Percentiles rank a stretch among this genome's conserved stretches.
Evolutionary conservation across 2,797 vertebrate species (phyloP).

Genomic region (Schizopygopsis pylzovi): DNA sequence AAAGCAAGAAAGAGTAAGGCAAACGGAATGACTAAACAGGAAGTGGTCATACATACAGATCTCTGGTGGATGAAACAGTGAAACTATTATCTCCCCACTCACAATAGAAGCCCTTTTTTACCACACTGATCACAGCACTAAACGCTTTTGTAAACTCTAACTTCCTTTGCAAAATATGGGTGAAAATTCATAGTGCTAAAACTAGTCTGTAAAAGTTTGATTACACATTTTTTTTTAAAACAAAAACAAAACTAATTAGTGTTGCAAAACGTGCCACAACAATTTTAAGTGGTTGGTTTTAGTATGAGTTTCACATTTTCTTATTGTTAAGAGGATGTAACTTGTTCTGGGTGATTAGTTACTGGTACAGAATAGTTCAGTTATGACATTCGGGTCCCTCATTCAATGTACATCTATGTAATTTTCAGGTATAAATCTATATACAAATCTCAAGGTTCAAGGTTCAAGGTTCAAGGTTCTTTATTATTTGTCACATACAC

Average conservation of each 20-base stretch:
- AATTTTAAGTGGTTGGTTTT: not conserved
- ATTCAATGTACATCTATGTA: not conserved
- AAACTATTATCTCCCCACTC: constrained; percentile 38
- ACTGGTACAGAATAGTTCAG: not conserved
- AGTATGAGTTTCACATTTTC: too few species aligned
- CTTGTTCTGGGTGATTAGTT: not conserved
- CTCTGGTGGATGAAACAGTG: constrained; percentile 44
- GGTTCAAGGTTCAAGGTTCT: too few species aligned
- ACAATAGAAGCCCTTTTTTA: constrained; percentile 24
- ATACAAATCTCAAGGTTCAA: too few species aligned
- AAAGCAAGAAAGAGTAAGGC: constrained; percentile 1
- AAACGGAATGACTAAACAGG: constrained; percentile 43
- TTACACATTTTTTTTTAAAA: not conserved
- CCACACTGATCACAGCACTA: not conserved
- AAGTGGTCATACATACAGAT: constrained; percentile 46
- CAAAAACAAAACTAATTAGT: not conserved
- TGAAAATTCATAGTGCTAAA: not conserved
- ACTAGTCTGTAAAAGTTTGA: not conserved
- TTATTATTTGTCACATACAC: too few species aligned
- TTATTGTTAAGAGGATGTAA: not conserved
- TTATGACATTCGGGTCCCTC: not conserved
- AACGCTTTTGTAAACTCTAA: not conserved
- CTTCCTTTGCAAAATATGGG: not conserved
- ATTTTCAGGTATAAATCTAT: not conserved
- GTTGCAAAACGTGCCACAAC: not conserved